Conservation (phyloP, 2,888 invertebrate species). For the Drosophila rubida region DNA sequence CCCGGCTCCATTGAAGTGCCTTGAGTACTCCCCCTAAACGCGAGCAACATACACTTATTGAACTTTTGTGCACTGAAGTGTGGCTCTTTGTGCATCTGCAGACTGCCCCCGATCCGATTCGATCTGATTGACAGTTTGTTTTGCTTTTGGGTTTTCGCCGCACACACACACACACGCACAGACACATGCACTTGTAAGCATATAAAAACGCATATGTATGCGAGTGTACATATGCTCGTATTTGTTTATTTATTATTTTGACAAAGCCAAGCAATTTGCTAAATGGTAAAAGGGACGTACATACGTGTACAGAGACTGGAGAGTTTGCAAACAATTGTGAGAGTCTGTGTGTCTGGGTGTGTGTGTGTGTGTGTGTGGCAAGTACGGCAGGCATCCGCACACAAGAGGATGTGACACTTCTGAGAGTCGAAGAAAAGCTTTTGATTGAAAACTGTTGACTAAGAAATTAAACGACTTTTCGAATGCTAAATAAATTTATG, state of each 20-base stretch:
- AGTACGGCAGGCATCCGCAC: slow-evolving; percentile 13
- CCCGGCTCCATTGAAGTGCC: too few species aligned
- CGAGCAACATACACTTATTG: slow-evolving; percentile 67
- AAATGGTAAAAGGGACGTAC: slow-evolving; percentile 58
- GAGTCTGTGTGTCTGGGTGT: not conserved
- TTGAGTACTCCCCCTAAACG: slow-evolving; percentile 8
- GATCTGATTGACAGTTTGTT: slow-evolving; percentile 51
- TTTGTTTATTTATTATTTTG: slow-evolving; percentile 79
- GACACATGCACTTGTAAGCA: slow-evolving; percentile 12
- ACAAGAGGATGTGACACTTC: slow-evolving; percentile 37
- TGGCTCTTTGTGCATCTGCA: slow-evolving; percentile 67
- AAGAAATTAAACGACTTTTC: slow-evolving; percentile 5
- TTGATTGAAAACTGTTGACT: slow-evolving; percentile 38
- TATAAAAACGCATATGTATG: not conserved
- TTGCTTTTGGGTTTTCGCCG: slow-evolving; percentile 35
- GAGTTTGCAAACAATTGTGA: slow-evolving; percentile 64
- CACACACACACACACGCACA: slow-evolving; percentile 27
- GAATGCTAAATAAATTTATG: not conserved
- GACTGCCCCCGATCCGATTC: slow-evolving; percentile 39
- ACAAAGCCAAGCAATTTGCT: slow-evolving; percentile 79
- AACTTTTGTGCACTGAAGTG: slow-evolving; percentile 79
- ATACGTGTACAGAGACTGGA: slow-evolving; percentile 47
- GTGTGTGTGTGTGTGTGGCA: slow-evolving; percentile 1
- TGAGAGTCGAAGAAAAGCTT: slow-evolving; percentile 14
- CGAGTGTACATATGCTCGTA: slow-evolving; percentile 13